Evolutionary conservation across 1,140 invertebrate species (phyloP), one percentile per base, ranked within the genome.

Genomic region (Aphaenogaster rudis): DNA sequence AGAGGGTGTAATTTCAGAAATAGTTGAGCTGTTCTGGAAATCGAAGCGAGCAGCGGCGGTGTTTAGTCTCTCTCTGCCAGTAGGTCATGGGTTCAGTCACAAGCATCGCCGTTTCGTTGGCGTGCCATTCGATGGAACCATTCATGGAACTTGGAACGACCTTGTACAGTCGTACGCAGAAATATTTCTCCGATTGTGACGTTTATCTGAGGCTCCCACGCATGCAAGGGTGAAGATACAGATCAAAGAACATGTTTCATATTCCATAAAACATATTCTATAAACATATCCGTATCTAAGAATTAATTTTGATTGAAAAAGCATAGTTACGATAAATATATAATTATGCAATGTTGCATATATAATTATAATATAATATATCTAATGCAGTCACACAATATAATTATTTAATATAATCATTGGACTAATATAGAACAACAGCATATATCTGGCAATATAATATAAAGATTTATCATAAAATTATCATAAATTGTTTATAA

Each of bases 61-160:
- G 69, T 84, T 84, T 84, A 50, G 54, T 81, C 13, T 59, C 63
- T 57, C 48, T 86, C 61, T 79, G 17, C n/a, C 33, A 86, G 59
- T 86, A 78, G 82, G 82, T 86, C 82, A 86, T 52, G 39, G 82
- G 74, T 86, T 77, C 59, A 81, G 78, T 81, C 48, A 69, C 64
- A 81, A 81, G 77, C 45, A 66, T 63, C 72, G 63, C 15, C 33
- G 52, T 42, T 71, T 81, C 28, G 50, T 28, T 90, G 61, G 80
- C 81, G 77, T 90, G 69, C 88, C 88, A 91, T 77, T 72, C 80
- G 78, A 74, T 57, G 63, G 67, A 89, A 91, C 86, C 92, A 92
- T 93, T 93, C 88, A 92, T 89, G 86, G 89, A 85, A 89, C 91
- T 92, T 87, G 87, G 80, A 90, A 86, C 80, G 91, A 88, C 69